Percentiles rank a stretch among this genome's conserved stretches.
Conservation (phyloP, 2,797 vertebrate species). For the Smutsia gigantea region DNA sequence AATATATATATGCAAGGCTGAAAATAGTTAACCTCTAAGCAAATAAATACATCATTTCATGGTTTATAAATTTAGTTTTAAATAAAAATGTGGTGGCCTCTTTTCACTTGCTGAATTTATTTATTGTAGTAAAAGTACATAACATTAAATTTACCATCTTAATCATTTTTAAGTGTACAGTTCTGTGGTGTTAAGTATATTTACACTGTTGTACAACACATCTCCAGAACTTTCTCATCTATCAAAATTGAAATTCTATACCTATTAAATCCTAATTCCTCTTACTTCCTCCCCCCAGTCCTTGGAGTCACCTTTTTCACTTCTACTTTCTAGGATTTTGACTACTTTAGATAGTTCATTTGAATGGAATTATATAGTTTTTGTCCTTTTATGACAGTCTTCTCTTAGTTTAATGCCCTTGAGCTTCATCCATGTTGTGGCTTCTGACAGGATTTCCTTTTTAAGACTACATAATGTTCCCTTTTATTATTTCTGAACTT, state of each 20-base stretch:
- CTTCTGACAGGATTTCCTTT: neutral
- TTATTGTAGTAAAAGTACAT: neutral
- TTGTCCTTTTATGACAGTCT: neutral
- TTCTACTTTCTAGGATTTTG: neutral
- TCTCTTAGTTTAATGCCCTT: neutral
- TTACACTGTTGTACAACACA: neutral
- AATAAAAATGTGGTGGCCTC: neutral
- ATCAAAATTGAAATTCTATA: neutral
- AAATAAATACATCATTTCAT: neutral
- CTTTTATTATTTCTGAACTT: neutral
- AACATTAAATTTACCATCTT: neutral
- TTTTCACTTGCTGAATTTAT: conserved; percentile 3
- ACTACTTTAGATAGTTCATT: neutral
- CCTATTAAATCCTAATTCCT: neutral
- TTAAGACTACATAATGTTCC: neutral
- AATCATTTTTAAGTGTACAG: neutral
- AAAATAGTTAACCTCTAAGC: neutral
- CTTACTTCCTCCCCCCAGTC: neutral
- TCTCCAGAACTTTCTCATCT: neutral
- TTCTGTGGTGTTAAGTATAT: neutral
- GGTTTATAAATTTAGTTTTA: neutral
- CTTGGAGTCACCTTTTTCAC: neutral
- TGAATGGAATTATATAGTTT: neutral
- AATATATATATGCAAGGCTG: neutral
- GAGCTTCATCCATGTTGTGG: neutral